A percentile compares a stretch with the other conserved stretches of the same genome.
Evolutionary conservation across 2,113 vertebrate genomes (phyloP).

Genomic region (Strix uralensis): DNA sequence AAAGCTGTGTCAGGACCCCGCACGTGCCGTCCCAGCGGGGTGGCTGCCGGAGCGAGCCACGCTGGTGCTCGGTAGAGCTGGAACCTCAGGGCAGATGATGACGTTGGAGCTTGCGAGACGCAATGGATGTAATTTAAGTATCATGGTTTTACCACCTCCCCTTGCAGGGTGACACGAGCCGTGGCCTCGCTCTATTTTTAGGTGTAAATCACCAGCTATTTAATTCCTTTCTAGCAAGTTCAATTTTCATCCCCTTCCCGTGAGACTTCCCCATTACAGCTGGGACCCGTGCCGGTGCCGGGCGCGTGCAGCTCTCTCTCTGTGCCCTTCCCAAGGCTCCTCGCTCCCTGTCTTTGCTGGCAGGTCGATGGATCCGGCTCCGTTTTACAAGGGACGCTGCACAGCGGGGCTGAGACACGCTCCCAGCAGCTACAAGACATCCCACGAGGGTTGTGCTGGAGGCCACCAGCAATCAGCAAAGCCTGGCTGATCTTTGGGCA

Average conservation of each 20-base stretch:
- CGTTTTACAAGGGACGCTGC: background rate
- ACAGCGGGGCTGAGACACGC: accelerated
- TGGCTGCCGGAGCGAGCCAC: background rate
- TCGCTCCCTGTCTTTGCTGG: background rate
- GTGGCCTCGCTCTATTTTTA: slow-evolving; percentile 1
- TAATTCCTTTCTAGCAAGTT: slow-evolving; percentile 24
- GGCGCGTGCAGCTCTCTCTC: background rate
- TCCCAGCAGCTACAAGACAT: background rate
- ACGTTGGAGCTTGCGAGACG: background rate
- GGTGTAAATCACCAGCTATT: slow-evolving; percentile 17
- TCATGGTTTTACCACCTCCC: background rate
- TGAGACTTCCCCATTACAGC: background rate
- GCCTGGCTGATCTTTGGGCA: background rate
- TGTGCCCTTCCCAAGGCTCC: background rate
- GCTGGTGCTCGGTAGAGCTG: background rate
- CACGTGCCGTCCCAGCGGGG: accelerated
- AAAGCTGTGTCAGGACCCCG: background rate
- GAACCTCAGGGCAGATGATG: background rate
- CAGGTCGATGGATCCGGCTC: accelerated
- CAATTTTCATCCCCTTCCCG: background rate
- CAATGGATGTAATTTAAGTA: background rate
- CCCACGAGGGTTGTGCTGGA: background rate
- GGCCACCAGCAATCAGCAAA: background rate
- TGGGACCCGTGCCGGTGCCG: background rate
- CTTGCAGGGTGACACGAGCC: background rate